Base-by-base conservation (phyloP, 2,113 vertebrate species). In the Seriola quinqueradiata region DNA sequence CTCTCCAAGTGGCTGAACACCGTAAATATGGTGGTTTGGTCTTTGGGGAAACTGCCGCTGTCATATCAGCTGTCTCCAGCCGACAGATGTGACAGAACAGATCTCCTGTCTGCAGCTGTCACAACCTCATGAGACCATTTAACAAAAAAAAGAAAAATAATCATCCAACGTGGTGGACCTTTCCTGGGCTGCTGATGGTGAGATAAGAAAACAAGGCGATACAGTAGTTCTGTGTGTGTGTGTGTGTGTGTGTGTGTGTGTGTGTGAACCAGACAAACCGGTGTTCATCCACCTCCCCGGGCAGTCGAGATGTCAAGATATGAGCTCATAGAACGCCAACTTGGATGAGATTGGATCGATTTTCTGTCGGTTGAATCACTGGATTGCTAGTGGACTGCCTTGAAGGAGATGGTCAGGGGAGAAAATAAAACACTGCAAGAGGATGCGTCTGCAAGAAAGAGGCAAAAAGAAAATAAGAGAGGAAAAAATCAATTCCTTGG, bases 271-370 rank as follows among this genome's bases (percentile, higher is more conserved):
- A 66, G 82, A 68, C 21, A 25, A 28, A 79, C 58, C 50, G 60
- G 65, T 78, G 80, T 73, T 66, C 72, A 19, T 59, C 76, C 68
- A 57, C 46, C 54, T 66, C 75, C 46, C 46, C 32, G 5, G 72
- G 74, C 61, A 44, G 77, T 59, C 40, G 5, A 82, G 75, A 90
- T 90, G 86, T 73, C 67, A 36, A 63, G 80, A 89, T 82, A 79
- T 58, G 76, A 84, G 52, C 69, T 54, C 34, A 25, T 81, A 75
- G 76, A 90, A 79, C 54, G 32, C 67, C 14, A 74, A 73, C 64
- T 73, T 59, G 58, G 75, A 91, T 65, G 81, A 86, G 83, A 83
- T 52, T 21, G 52, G 44, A 93, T 93, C n/a, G 88, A 92, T 92
- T 91, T 90, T 42, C 84, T 89, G 90, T 92, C 88, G 14, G 78